A percentile compares a stretch with the other conserved stretches of the same genome.
Evolutionary conservation across 2,888 invertebrate genomes (phyloP).

Genomic region (Drosophila flavopinicola): DNA sequence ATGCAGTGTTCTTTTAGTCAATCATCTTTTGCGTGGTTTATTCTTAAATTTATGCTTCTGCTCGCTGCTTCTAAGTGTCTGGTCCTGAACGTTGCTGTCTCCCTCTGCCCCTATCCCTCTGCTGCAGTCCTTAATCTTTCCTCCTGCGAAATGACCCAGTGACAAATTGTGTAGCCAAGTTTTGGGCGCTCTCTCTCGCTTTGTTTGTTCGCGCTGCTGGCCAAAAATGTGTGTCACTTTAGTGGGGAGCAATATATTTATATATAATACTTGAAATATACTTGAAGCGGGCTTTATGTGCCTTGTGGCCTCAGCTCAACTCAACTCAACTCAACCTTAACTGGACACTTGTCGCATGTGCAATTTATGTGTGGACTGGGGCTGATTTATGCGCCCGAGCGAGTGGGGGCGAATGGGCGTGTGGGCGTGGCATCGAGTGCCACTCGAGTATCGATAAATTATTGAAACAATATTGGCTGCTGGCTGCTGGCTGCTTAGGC

Average conservation of each 20-base stretch:
- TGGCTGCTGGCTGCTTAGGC: slow-evolving; percentile 11
- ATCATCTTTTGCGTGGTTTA: too few species aligned
- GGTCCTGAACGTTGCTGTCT: slow-evolving; percentile 9
- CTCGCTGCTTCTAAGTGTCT: slow-evolving; percentile 6
- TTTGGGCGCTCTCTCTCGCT: slow-evolving; percentile 30
- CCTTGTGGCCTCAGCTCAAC: slow-evolving; percentile 46
- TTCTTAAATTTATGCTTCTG: slow-evolving; percentile 5
- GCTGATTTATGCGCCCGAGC: slow-evolving; percentile 57
- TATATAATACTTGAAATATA: slow-evolving; percentile 18
- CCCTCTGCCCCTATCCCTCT: too few species aligned
- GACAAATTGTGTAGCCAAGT: slow-evolving; percentile 70
- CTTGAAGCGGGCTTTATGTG: slow-evolving; percentile 36
- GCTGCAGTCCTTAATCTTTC: slow-evolving; percentile 9
- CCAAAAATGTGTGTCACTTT: slow-evolving; percentile 26
- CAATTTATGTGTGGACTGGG: slow-evolving; percentile 59
- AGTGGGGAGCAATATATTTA: neutral
- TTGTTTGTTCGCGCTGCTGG: slow-evolving; percentile 31
- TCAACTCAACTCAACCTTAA: too few species aligned
- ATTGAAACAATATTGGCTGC: slow-evolving; percentile 56
- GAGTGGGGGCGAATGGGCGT: slow-evolving; percentile 1
- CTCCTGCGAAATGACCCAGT: slow-evolving; percentile 63
- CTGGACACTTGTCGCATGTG: slow-evolving; percentile 59
- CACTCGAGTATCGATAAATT: slow-evolving; percentile 63
- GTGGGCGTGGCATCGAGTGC: slow-evolving; percentile 50
- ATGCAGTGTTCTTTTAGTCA: neutral